phyloP scores from a whole-genome alignment of 2,113 vertebrate species.

The Falco punctatus region DNA sequence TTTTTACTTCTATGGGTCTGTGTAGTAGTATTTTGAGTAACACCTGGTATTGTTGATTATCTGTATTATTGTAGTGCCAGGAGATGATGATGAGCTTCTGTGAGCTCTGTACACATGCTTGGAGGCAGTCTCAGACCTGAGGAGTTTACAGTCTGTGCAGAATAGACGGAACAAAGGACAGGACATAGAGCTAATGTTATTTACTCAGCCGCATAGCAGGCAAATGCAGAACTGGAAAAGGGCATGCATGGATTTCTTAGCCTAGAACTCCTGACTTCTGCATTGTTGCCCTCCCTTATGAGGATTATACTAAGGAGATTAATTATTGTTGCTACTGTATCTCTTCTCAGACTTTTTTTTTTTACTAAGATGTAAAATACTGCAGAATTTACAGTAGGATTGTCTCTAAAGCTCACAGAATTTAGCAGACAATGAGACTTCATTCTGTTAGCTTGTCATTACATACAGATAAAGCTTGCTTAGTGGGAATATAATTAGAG shows the following conservation, averaged over 20 bases:
- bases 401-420: neutral
- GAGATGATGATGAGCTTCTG: neutral
- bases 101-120: neutral
- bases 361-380: neutral
- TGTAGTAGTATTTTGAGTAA: neutral
- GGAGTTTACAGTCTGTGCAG: neutral
- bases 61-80: neutral
- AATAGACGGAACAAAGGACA: neutral
- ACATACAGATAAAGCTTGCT: neutral
- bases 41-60: neutral
- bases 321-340: neutral
- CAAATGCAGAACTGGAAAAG: neutral
- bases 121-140: neutral
- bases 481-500: neutral
- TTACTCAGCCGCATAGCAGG: neutral
- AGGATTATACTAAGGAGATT: neutral
- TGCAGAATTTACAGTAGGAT: neutral
- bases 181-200: neutral
- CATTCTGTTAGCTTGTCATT: neutral
- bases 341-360: neutral
- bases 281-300: neutral
- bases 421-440: neutral
- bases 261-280: neutral
- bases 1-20: neutral
- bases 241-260: neutral